A percentile compares a stretch with the other conserved stretches of the same genome.
Conservation (phyloP, 2,888 invertebrate genomes). For the Eurytoma californica region DNA sequence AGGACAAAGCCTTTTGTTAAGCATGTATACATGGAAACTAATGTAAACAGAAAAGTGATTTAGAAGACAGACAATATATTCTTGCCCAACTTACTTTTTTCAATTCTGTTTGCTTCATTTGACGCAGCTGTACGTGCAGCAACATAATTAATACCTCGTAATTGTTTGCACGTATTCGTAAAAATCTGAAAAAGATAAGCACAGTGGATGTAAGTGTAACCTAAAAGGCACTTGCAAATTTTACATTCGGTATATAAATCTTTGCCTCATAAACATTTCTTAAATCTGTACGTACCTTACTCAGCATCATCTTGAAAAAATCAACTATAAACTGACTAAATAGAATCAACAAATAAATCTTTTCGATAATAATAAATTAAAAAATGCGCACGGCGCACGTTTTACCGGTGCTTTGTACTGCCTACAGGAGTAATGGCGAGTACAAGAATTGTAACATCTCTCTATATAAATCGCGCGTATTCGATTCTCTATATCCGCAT, state of each 20-base stretch:
- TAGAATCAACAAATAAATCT: not conserved
- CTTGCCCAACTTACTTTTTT: slow-evolving; percentile 63
- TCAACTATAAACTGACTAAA: not conserved
- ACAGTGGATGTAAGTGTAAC: slow-evolving; percentile 32
- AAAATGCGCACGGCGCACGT: not conserved
- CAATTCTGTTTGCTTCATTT: slow-evolving; percentile 58
- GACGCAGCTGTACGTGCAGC: slow-evolving; percentile 53
- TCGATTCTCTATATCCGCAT: not conserved
- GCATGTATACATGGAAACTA: not conserved
- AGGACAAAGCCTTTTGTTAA: no score
- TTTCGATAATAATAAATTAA: slow-evolving; percentile 3
- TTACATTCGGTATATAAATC: not conserved
- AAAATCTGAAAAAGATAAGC: slow-evolving; percentile 60
- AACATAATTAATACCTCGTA: slow-evolving; percentile 49
- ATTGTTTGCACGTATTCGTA: slow-evolving; percentile 57
- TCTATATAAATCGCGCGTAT: no score
- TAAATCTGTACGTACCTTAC: slow-evolving; percentile 49
- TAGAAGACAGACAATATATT: not conserved
- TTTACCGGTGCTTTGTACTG: no score
- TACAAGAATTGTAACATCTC: no score
- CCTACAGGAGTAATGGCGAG: no score
- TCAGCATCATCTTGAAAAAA: slow-evolving; percentile 35
- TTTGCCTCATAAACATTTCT: not conserved
- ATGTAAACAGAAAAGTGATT: not conserved
- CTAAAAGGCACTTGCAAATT: slow-evolving; percentile 18